Percentiles rank a stretch among this genome's conserved stretches.
These are phyloP conservation scores for Halyomorpha halys DNA, from an alignment of 1,140 invertebrate species.

Conservation along the genomic window DNA sequence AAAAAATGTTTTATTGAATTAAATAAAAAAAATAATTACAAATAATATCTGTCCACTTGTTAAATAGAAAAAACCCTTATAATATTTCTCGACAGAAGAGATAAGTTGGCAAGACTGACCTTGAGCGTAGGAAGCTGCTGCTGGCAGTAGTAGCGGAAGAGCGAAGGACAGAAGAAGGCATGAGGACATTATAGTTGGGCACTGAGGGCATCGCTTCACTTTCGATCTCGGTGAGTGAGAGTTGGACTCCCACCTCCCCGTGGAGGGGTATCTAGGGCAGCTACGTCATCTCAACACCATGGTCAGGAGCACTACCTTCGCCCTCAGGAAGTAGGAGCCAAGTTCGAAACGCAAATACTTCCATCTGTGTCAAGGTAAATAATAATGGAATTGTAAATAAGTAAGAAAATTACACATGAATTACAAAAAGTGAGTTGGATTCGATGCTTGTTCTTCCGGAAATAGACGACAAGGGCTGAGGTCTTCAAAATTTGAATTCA, in stretches of 20 bases:
- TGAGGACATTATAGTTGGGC: slow-evolving; percentile 10
- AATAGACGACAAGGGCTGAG: too few relatives aligned
- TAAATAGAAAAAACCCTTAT: not conserved
- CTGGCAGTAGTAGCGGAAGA: not conserved
- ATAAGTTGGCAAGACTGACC: not conserved
- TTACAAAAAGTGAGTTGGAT: too few relatives aligned
- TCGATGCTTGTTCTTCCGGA: too few relatives aligned
- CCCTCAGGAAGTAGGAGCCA: too few relatives aligned
- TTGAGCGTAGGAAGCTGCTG: not conserved
- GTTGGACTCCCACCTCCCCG: not conserved
- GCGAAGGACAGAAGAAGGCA: not conserved
- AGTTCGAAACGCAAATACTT: too few relatives aligned
- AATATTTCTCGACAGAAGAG: not conserved
- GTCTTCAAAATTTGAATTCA: too few relatives aligned
- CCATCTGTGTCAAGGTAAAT: too few relatives aligned
- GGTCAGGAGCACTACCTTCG: too few relatives aligned
- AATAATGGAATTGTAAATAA: too few relatives aligned
- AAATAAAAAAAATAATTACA: not conserved
- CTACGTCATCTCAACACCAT: not conserved
- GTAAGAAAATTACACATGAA: too few relatives aligned
- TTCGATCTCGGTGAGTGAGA: slow-evolving; percentile 10
- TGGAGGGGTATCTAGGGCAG: slow-evolving; percentile 3
- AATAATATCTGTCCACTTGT: too few relatives aligned
- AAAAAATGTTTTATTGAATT: too few relatives aligned
- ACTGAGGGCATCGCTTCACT: slow-evolving; percentile 11